Conservation (phyloP, 2,113 vertebrate species). For the Pseudorasbora parva region DNA sequence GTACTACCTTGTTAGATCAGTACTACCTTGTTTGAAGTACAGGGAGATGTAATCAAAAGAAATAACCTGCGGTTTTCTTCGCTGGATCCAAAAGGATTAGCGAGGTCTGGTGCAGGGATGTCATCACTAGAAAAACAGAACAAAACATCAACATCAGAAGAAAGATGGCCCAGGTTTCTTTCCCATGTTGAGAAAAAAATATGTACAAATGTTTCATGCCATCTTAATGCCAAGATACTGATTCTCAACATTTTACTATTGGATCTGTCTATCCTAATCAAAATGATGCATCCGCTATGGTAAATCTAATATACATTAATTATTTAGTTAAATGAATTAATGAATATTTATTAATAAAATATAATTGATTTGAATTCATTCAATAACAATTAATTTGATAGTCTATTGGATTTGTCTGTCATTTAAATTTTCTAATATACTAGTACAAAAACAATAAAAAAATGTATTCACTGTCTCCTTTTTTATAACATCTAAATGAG, state of each 20-base stretch:
- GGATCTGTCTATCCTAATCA: not conserved
- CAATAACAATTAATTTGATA: not conserved
- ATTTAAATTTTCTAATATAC: not conserved
- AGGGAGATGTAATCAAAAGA: not conserved
- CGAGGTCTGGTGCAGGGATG: slow-evolving; percentile 21
- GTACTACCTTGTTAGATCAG: not conserved
- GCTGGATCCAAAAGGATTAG: slow-evolving; percentile 71
- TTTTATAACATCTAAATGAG: not conserved
- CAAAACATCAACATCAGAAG: not conserved
- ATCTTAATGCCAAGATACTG: too few relatives aligned
- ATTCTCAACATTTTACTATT: not conserved
- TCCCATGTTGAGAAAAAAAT: not conserved
- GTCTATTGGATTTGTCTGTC: not conserved
- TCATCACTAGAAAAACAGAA: slow-evolving; percentile 23
- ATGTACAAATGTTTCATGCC: too few relatives aligned
- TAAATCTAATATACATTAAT: not conserved
- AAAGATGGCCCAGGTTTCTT: not conserved
- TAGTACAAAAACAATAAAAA: not conserved
- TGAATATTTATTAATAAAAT: not conserved
- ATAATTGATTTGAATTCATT: not conserved
- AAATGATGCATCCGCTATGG: not conserved
- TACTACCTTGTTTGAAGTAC: not conserved
- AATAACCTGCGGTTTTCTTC: slow-evolving; percentile 71
- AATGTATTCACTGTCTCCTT: not conserved
- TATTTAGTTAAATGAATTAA: not conserved